Base-by-base conservation (phyloP, 1,140 invertebrate genomes). In the Drosophila bipectinata region DNA sequence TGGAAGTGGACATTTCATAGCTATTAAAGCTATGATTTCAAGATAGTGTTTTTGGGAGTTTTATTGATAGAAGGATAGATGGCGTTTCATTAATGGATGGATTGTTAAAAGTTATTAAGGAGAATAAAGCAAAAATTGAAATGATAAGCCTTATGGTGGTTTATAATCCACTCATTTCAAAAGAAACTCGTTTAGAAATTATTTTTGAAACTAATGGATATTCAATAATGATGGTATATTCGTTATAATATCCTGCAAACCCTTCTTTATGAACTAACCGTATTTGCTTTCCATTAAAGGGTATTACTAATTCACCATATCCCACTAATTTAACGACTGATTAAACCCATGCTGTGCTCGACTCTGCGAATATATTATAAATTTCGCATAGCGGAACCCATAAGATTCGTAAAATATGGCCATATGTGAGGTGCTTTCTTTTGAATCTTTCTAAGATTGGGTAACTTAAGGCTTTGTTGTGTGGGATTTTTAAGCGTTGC, bases 401-500 rank as follows among this genome's bases (percentile, higher is more conserved):
- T 54, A 60, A 62, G 21, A 64, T 72, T 52, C 26, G 54, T 49
- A 48, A 62, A 49, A 63, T 63, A 79, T 56, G 44, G 18, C 5
- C 28, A 57, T 32, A 15, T 48, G 59, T 57, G 14, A 3, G 55
- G 37, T 47, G 59, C 81, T 85, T 88, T 85, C 82, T 88, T 44
- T 79, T 48, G 26, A 53, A 63, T 80, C 47, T 83, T 75, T 79
- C 57, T 72, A 68, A 57, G 28, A 61, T 76, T 75, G 30, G 18
- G 18, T 76, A 76, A 76, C 69, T 39, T 28, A 15, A 7, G 26
- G 15, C 39, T 32, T 74, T 71, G 51, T 51, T 52, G 57, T 64
- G 48, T 59, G 51, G 71, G 80, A 79, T 67, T 83, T 47, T 41
- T 3, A 24, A 10, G 24, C 26, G 82, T 87, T 87, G 83, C 83